Evolutionary conservation across 2,113 vertebrate species (phyloP).

Genomic region (Mormyrus lacerda): DNA sequence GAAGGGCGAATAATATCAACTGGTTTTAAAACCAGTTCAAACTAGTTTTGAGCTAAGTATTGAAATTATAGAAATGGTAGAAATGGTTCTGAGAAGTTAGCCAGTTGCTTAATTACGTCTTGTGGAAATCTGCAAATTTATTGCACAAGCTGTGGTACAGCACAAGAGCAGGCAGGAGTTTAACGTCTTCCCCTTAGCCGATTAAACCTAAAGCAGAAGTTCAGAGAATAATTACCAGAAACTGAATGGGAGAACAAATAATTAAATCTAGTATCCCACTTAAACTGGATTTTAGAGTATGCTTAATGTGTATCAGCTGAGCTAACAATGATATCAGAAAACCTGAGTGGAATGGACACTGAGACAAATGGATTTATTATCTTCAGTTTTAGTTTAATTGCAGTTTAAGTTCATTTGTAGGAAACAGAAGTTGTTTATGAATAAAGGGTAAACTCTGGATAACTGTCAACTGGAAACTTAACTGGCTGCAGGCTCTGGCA

Average conservation of each 20-base stretch:
- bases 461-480: background rate
- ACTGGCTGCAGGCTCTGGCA: background rate
- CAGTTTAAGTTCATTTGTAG: background rate
- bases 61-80: background rate
- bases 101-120: background rate
- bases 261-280: background rate
- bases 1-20: background rate
- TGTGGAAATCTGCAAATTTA: background rate
- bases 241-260: background rate
- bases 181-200: background rate
- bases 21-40: background rate
- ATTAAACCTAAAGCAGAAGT: constrained; percentile 10
- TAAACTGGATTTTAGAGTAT: background rate
- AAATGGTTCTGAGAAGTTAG: background rate
- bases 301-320: background rate
- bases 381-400: background rate
- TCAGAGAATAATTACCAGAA: background rate
- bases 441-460: background rate
- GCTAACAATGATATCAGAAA: background rate
- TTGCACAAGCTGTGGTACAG: background rate
- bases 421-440: background rate
- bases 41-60: background rate
- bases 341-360: background rate
- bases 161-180: background rate
- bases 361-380: background rate